Base-by-base conservation (phyloP, 2,797 vertebrate species). In the Sebastes hopkinsi region DNA sequence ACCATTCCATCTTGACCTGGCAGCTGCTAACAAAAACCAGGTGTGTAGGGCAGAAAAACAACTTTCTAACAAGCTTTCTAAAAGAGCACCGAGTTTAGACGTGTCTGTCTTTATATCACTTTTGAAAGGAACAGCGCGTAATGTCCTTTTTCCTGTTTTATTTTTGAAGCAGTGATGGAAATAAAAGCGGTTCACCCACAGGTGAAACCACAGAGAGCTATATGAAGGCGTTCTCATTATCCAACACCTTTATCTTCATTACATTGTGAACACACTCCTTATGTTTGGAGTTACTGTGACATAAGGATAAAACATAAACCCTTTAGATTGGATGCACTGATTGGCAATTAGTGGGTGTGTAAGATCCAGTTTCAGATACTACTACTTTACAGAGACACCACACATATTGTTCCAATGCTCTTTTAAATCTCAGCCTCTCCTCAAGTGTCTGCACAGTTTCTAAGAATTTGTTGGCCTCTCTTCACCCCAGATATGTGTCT, bases 401-500 rank as follows among this genome's bases (percentile, higher is more conserved):
- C 12, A 38, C 42, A 14, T 29, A 42, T 68, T 64, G 36, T 66
- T 22, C 3, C 9, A n/a, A 65, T 73, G 66, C 22, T 42, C 14
- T 70, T 68, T 73, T 54, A 42, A 36, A 27, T 22, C 22, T 36
- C 14, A 16, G 4, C 4, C 22, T 56, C 5, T 68, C 18, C 12
- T 60, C 3, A 1, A 23, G 16, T 27, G 25, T 54, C 38, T 85
- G 46, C 16, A 61, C 64, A 67, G 14, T 72, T 70, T 79, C 30
- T 73, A 64, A 86, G 50, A 25, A 50, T 64, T 20, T 16, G 42
- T 32, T 84, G 42, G 18, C 52, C 64, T 83, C 34, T 90, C 29
- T 80, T 72, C n/a, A 27, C 71, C 60, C 32, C 92, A 99, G 99
- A 99, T 67, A 93, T 98, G 91, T 99, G 98, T 86, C 97, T 97